Evolutionary conservation across 2,888 invertebrate genomes (phyloP), one percentile per base, ranked within the genome.

Genomic region (Leptinotarsa juncta): DNA sequence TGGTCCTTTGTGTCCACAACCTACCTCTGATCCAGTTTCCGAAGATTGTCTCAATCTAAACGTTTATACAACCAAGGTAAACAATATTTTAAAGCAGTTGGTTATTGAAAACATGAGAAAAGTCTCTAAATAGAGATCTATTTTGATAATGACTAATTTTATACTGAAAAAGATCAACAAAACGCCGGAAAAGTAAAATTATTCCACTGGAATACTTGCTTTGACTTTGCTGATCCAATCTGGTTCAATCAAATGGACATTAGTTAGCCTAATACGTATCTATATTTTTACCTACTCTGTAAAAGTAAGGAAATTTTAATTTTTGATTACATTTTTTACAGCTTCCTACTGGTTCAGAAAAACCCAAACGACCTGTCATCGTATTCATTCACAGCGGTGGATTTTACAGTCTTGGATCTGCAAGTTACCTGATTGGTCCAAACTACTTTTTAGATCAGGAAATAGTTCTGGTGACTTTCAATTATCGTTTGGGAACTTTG

Each of bases 351-450:
- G 62, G 62, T 4, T 79, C 68, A n/a, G 82, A 83, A 32, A 83
- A 83, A 70, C 83, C 85, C 4, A 87, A 87, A 77, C 81, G 88
- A 16, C 93, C 94, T 0, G 94, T 94, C 1, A 87, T 94, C 10
- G 90, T 94, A 1, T 93, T 89, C 85, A 90, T 94, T 74, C 94
- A 94, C 86, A 90, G 92, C 0, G 94, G 94, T 0, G 93, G 90
- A 15, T 93, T 92, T 85, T 92, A 92, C 83, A 88, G 89, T 0
- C 87, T 88, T 48, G 91, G 92, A 0, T 92, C 91, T 0, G 90
- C 91, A 79, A 93, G 92, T 80, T 87, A 78, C 16, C 80, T 84
- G 70, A 87, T 88, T 1, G 91, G 91, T 0, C 93, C 93, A 0
- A 89, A 91, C 79, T 92, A 93, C 81, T 88, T 93, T 5, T 88